Conservation (phyloP, 2,797 vertebrate species). For the Morelia viridis region DNA sequence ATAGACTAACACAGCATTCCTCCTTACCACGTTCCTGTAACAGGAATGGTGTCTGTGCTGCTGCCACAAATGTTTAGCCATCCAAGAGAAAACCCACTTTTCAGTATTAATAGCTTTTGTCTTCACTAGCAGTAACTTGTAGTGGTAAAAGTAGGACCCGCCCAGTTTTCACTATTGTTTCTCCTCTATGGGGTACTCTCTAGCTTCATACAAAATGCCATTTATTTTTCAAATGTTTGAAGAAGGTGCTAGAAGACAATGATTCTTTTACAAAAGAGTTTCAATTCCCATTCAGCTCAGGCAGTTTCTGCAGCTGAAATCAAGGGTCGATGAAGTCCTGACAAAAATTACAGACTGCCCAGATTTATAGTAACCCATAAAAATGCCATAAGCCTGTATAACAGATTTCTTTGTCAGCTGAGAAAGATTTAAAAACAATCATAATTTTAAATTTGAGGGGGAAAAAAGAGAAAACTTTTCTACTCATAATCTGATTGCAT, state of each 20-base stretch:
- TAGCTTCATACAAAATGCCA: not conserved
- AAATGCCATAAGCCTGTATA: not conserved
- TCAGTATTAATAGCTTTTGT: not conserved
- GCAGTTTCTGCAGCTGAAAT: constrained; percentile 66
- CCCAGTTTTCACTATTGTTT: not conserved
- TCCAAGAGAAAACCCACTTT: not conserved
- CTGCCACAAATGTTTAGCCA: not conserved
- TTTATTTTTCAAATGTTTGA: not conserved
- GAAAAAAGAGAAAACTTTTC: not conserved
- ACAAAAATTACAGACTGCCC: constrained; percentile 38
- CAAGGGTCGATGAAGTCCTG: constrained; percentile 46
- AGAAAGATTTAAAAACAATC: not conserved
- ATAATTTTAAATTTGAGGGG: not conserved
- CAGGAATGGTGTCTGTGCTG: not conserved
- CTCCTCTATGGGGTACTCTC: not conserved
- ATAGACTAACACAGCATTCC: no score
- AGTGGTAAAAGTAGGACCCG: not conserved
- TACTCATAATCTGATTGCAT: not conserved
- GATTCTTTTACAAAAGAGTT: not conserved
- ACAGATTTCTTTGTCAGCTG: not conserved
- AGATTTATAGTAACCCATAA: constrained; percentile 28
- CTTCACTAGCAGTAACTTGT: not conserved
- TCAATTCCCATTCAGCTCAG: constrained; percentile 29
- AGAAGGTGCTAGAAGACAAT: constrained; percentile 45
- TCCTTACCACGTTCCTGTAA: not conserved